Conservation (phyloP, 2,888 invertebrate genomes). For the Eremobia ochroleuca region DNA sequence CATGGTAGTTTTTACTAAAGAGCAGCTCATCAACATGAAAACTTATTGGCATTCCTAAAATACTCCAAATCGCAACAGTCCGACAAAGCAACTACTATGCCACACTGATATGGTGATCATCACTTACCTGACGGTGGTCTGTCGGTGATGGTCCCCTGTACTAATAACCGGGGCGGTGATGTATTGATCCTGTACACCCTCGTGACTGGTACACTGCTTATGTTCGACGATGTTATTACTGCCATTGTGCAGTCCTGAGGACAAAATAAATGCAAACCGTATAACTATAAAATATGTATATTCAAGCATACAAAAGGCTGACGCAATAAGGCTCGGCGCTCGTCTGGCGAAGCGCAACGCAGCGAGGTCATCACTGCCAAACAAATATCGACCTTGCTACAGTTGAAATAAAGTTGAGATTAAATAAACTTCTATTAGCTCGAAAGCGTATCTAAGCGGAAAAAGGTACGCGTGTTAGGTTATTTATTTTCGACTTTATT, state of each 20-base stretch:
- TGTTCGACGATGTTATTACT: slow-evolving; percentile 96
- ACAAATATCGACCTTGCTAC: no score
- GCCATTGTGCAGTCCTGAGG: slow-evolving; percentile 94
- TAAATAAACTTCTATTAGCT: no score
- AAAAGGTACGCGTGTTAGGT: no score
- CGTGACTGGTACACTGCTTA: slow-evolving; percentile 95
- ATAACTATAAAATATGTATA: no score
- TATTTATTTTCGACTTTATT: no score
- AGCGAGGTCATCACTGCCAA: no score
- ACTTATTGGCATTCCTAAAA: neutral
- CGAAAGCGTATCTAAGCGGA: no score
- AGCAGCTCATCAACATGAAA: neutral
- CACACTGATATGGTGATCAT: neutral
- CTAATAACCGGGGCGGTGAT: slow-evolving; percentile 95
- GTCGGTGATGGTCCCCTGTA: slow-evolving; percentile 92
- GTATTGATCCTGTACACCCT: slow-evolving; percentile 94
- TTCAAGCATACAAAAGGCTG: no score
- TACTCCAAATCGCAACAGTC: neutral
- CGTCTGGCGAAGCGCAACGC: no score
- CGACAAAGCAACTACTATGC: neutral
- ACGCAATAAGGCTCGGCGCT: no score
- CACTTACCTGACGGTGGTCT: slow-evolving; percentile 75
- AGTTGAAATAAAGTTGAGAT: no score
- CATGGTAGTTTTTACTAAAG: slow-evolving; percentile 22
- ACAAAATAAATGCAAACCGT: no score